Conservation (phyloP, 23 tunicate genomes). For the Phallusia fumigata region DNA sequence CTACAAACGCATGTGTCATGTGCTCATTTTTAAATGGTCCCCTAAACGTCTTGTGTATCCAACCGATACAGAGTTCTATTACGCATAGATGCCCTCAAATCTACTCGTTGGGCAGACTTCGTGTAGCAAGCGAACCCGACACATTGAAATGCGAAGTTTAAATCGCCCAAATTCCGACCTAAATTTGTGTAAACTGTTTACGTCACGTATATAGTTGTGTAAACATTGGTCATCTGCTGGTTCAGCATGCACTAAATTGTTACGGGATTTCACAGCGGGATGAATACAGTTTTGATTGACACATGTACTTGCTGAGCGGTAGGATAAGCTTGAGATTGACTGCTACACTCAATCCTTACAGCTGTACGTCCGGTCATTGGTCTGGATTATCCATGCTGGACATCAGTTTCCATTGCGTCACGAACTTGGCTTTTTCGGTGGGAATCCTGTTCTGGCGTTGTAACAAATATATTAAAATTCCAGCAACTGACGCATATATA, state of each 20-base stretch:
- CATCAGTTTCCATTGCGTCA: background rate
- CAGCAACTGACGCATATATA: too few species aligned
- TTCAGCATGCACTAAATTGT: background rate
- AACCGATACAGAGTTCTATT: too few species aligned
- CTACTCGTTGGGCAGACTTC: too few species aligned
- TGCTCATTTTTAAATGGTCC: too few species aligned
- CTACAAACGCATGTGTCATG: too few species aligned
- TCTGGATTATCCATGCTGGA: background rate
- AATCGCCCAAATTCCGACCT: background rate
- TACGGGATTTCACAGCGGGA: background rate
- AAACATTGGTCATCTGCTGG: background rate
- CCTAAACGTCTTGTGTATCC: too few species aligned
- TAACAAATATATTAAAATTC: too few species aligned
- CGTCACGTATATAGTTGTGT: background rate
- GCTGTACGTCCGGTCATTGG: conserved; percentile 1
- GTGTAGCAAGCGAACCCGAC: too few species aligned
- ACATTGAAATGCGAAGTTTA: background rate
- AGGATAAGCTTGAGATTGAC: background rate
- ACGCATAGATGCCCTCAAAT: too few species aligned
- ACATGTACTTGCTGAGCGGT: background rate
- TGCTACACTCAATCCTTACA: background rate
- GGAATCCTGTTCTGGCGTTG: too few species aligned
- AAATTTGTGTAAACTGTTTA: background rate
- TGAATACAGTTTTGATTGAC: background rate
- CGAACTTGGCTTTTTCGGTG: background rate